Conservation (phyloP, 1,140 invertebrate species). For the Leptestheria dahalacensis region DNA sequence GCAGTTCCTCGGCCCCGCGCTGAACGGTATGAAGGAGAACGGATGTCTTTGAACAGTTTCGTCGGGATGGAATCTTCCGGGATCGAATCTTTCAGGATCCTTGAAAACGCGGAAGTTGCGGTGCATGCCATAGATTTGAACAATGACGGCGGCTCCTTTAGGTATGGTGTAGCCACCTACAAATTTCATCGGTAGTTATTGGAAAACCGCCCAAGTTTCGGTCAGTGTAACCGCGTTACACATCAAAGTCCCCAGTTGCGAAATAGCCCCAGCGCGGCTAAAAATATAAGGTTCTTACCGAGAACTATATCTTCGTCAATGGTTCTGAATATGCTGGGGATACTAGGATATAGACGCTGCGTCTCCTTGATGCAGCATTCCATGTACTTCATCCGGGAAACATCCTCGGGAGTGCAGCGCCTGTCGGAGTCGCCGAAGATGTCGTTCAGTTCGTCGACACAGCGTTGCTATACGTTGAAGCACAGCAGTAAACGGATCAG, state of each 20-base stretch:
- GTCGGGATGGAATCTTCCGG: slow-evolving; percentile 53
- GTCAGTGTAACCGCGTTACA: no score
- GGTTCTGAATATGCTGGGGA: slow-evolving; percentile 26
- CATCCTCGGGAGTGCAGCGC: slow-evolving; percentile 38
- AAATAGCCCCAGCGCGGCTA: no score
- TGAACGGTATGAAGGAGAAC: slow-evolving; percentile 63
- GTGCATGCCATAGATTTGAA: slow-evolving; percentile 42
- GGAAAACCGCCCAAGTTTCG: no score
- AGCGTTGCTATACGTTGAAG: slow-evolving; percentile 37
- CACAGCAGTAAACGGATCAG: slow-evolving; percentile 2
- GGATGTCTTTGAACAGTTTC: slow-evolving; percentile 33
- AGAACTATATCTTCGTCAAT: slow-evolving; percentile 25
- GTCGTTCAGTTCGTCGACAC: slow-evolving; percentile 16
- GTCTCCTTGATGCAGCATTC: slow-evolving; percentile 48
- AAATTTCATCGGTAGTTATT: no score
- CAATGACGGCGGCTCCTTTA: slow-evolving; percentile 15
- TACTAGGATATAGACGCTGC: slow-evolving; percentile 40
- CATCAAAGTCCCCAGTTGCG: no score
- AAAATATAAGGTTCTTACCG: no score
- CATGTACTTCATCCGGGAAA: slow-evolving; percentile 50
- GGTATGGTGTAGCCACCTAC: slow-evolving; percentile 19
- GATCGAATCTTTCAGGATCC: slow-evolving; percentile 54
- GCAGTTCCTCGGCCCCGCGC: slow-evolving; percentile 67
- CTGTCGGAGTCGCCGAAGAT: slow-evolving; percentile 18
- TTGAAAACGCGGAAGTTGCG: slow-evolving; percentile 48